Percentiles rank a stretch among this genome's conserved stretches.
These are phyloP conservation scores for Hybos culiciformis DNA, from an alignment of 2,888 invertebrate genomes.

Conservation along the genomic window DNA sequence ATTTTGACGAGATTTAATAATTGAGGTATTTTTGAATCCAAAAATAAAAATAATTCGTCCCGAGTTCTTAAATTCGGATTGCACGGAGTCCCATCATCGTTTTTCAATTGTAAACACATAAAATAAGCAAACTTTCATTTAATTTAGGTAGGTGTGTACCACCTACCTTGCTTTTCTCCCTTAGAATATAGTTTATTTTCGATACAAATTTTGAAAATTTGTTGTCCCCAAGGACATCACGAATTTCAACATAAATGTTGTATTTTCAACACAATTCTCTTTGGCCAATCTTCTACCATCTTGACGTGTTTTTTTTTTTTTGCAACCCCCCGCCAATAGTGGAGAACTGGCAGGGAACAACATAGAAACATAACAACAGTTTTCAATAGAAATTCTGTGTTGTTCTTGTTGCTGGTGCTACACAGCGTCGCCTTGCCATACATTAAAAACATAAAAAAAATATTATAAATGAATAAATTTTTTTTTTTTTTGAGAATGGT, in stretches of 20 bases:
- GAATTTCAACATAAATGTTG: conserved; percentile 88
- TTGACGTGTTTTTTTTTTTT: conserved; percentile 79
- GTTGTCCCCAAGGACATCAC: conserved; percentile 75
- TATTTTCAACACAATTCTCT: conserved; percentile 83
- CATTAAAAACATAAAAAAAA: too few species aligned
- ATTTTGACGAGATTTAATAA: conserved; percentile 63
- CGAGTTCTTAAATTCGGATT: conserved; percentile 59
- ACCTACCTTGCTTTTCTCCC: conserved; percentile 70
- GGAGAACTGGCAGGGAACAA: too few species aligned
- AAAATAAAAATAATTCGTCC: conserved; percentile 60
- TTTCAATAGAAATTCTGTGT: too few species aligned
- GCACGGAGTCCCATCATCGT: conserved; percentile 70
- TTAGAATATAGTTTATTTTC: conserved; percentile 86
- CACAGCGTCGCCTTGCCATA: too few species aligned
- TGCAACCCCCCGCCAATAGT: too few species aligned
- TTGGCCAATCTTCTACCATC: conserved; percentile 79
- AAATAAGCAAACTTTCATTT: too few species aligned
- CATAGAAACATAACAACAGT: too few species aligned
- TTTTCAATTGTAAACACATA: conserved; percentile 84
- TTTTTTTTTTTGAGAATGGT: too few species aligned
- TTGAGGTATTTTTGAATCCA: conserved; percentile 80
- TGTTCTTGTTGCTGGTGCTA: too few species aligned
- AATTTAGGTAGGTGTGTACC: background rate
- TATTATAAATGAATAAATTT: too few species aligned
- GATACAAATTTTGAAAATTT: conserved; percentile 73